A percentile compares a stretch with the other conserved stretches of the same genome.
Conservation (phyloP, 2,888 invertebrate species). For the Nephrotoma appendiculata region DNA sequence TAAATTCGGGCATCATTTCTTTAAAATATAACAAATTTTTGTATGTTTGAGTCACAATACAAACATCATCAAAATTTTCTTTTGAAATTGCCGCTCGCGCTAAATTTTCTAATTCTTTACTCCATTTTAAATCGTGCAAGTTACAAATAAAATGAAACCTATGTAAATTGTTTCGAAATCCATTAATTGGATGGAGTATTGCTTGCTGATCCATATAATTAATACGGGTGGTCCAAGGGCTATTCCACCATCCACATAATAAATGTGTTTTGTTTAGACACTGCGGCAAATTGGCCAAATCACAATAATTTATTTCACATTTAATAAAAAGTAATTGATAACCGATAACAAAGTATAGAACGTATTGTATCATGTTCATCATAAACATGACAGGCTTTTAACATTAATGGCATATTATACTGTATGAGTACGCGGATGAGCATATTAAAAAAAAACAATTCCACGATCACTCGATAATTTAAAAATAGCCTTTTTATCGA, state of each 20-base stretch:
- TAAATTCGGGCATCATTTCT: too few relatives aligned
- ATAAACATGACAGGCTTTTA: too few relatives aligned
- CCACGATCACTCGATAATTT: too few relatives aligned
- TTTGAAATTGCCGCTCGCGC: background rate
- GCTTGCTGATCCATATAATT: background rate
- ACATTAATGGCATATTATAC: too few relatives aligned
- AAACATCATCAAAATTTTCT: too few relatives aligned
- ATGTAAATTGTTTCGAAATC: background rate
- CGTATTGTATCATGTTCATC: background rate
- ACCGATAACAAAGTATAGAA: background rate
- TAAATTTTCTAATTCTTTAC: background rate
- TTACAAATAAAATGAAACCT: background rate
- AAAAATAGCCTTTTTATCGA: too few relatives aligned
- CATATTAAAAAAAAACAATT: too few relatives aligned
- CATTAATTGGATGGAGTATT: background rate
- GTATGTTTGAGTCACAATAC: too few relatives aligned
- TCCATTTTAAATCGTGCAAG: background rate
- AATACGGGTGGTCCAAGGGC: too few relatives aligned
- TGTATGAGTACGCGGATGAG: too few relatives aligned
- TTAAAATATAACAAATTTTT: too few relatives aligned
- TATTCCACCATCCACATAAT: background rate
- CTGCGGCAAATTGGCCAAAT: background rate
- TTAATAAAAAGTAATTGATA: background rate
- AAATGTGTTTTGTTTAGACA: background rate
- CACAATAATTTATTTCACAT: background rate